A percentile compares a stretch with the other conserved stretches of the same genome.
Conservation (phyloP, 2,797 vertebrate genomes). For the Neostethus bicornis region DNA sequence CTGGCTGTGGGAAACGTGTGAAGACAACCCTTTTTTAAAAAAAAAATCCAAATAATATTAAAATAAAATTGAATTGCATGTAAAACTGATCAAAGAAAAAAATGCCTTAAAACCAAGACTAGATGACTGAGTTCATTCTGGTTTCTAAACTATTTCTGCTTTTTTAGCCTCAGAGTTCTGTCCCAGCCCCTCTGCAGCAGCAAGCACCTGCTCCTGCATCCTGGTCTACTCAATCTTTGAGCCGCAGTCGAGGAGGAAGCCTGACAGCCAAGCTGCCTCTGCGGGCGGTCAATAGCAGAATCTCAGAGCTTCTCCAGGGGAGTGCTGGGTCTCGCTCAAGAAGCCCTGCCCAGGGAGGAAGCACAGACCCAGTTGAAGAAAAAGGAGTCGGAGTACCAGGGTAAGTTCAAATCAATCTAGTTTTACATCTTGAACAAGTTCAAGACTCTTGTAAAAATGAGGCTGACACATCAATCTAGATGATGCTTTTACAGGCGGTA, state of each 20-base stretch:
- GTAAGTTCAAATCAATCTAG: slow-evolving; percentile 30
- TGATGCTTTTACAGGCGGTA: no score
- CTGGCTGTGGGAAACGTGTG: no score
- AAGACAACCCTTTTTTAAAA: no score
- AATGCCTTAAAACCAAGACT: not conserved
- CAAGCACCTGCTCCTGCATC: slow-evolving; percentile 70
- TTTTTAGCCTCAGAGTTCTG: slow-evolving; percentile 57
- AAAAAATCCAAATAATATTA: no score
- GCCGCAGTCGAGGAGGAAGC: slow-evolving; percentile 87
- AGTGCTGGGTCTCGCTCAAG: slow-evolving; percentile 73
- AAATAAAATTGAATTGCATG: no score
- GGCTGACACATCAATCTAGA: no score
- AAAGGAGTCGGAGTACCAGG: slow-evolving; percentile 49
- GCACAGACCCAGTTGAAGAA: slow-evolving; percentile 76
- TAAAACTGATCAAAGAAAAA: no score
- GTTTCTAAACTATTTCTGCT: slow-evolving; percentile 4
- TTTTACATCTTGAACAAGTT: not conserved
- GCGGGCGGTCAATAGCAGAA: slow-evolving; percentile 91
- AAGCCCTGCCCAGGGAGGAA: slow-evolving; percentile 75
- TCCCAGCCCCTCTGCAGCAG: slow-evolving; percentile 55
- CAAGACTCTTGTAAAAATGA: slow-evolving; percentile 8
- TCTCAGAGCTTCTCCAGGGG: slow-evolving; percentile 95
- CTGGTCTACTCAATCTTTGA: slow-evolving; percentile 97
- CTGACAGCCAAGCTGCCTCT: slow-evolving; percentile 91
- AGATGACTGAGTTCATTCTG: not conserved